phyloP scores from a whole-genome alignment of 2,797 vertebrate genomes.

The Sciurus carolinensis region DNA sequence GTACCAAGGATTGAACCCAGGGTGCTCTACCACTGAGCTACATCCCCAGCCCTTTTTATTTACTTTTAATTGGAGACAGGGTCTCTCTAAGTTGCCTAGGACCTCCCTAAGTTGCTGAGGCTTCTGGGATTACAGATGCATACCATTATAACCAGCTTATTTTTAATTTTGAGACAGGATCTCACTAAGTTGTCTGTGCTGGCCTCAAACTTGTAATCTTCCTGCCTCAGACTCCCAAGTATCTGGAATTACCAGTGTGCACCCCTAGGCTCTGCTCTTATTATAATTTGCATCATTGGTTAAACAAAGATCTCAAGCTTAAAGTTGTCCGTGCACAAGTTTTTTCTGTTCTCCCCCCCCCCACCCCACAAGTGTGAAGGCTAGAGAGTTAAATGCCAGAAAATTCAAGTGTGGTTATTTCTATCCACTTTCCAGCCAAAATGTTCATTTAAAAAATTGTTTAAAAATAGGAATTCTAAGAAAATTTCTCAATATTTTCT shows the following conservation, averaged over 20 bases:
- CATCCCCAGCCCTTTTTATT: too few species aligned
- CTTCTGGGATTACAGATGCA: too few species aligned
- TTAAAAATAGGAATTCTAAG: slow-evolving; percentile 31
- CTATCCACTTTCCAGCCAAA: slow-evolving; percentile 1
- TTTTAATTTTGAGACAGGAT: not conserved
- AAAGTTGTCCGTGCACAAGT: not conserved
- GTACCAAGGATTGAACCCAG: too few species aligned
- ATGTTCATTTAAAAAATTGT: slow-evolving; percentile 29
- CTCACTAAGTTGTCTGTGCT: too few species aligned
- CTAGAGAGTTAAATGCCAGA: not conserved
- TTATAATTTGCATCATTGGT: slow-evolving; percentile 33
- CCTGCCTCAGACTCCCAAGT: too few species aligned
- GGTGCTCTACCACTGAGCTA: too few species aligned
- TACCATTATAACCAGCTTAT: not conserved
- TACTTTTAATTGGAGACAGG: too few species aligned
- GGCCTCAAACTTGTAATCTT: too few species aligned
- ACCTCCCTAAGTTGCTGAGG: too few species aligned
- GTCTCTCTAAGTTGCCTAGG: too few species aligned
- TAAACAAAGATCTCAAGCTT: slow-evolving; percentile 62
- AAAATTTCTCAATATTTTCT: slow-evolving; percentile 36
- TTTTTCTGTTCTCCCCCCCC: not conserved
- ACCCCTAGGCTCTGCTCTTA: not conserved
- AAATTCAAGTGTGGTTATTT: slow-evolving; percentile 63
- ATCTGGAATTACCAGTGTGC: too few species aligned
- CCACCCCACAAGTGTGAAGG: not conserved